These are phyloP conservation scores for Cyrtodaria siliqua DNA, from an alignment of 2,888 invertebrate genomes.

Conservation along the genomic window DNA sequence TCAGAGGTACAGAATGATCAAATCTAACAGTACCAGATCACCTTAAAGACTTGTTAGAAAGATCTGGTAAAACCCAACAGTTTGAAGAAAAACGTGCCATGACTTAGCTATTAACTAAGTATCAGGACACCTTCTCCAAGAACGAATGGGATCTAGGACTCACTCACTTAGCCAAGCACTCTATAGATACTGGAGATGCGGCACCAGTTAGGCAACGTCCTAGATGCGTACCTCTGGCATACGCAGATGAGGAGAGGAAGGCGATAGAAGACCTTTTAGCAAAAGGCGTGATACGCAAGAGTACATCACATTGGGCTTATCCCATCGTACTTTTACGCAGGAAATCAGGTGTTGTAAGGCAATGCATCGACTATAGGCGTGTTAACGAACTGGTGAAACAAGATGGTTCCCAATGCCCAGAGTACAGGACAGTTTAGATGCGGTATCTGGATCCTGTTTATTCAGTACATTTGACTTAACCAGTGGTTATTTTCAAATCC, in stretches of 20 bases:
- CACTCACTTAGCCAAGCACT: too few relatives aligned
- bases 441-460: slow-evolving; percentile 13
- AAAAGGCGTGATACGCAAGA: neutral
- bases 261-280: neutral
- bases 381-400: slow-evolving; percentile 1
- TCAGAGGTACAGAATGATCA: too few relatives aligned
- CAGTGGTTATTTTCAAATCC: slow-evolving; percentile 31
- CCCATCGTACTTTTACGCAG: slow-evolving; percentile 7
- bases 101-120: too few relatives aligned
- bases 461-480: slow-evolving; percentile 35
- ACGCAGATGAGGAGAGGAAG: slow-evolving; percentile 2
- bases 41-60: too few relatives aligned
- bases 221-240: neutral
- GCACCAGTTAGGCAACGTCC: too few relatives aligned
- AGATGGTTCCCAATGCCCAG: slow-evolving; percentile 19
- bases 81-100: too few relatives aligned
- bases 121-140: too few relatives aligned
- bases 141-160: too few relatives aligned
- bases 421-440: slow-evolving; percentile 28
- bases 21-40: too few relatives aligned
- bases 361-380: slow-evolving; percentile 21
- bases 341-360: slow-evolving; percentile 13
- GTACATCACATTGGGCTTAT: slow-evolving; percentile 1
- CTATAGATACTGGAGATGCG: too few relatives aligned
- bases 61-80: too few relatives aligned